Evolutionary conservation across 2,797 vertebrate genomes (phyloP), one percentile per base, ranked within the genome.

Genomic region (Acrossocheilus wenchowensis): DNA sequence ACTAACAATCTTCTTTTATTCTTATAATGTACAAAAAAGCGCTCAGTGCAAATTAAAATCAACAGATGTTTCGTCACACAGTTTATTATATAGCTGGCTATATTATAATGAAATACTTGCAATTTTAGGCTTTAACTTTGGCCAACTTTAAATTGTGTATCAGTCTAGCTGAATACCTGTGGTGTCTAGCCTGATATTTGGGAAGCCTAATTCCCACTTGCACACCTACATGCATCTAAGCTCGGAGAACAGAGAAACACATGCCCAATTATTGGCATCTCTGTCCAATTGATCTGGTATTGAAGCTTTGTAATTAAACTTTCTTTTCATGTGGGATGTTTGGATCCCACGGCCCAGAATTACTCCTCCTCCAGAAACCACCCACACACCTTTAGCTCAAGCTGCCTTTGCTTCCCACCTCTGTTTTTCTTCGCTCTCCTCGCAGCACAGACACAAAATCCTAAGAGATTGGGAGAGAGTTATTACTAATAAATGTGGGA

Each of bases 241-340:
- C 78, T 74, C 17, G 19, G 26, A 71, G 83, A 52, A 84, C 62
- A 88, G 72, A 69, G 75, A 86, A 85, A 83, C 74, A 72, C 82
- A 72, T 77, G 82, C 54, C 43, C 78, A 11, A 83, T 93, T 90
- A 93, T 92, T 91, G 91, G 79, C 48, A 81, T 79, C 87, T 90
- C 88, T 81, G 21, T 92, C 88, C 86, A 82, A 77, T 90, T 93
- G 92, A 93, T 94, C 89, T 91, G 91, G 81, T 93, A 92, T 72
- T 91, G 84, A 91, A 85, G 88, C 88, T 85, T 78, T 83, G 82
- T 94, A 93, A 94, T 94, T 93, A 91, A 89, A 89, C 91, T 92
- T 87, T 90, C 88, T 91, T 93, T 93, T 94, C 86, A 93, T 94
- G 92, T 89, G 86, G 89, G 83, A 88, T 92, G 92, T 91, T 93